Evolutionary conservation across 2,888 invertebrate genomes (phyloP).

Genomic region (Tryphoninae sp.): DNA sequence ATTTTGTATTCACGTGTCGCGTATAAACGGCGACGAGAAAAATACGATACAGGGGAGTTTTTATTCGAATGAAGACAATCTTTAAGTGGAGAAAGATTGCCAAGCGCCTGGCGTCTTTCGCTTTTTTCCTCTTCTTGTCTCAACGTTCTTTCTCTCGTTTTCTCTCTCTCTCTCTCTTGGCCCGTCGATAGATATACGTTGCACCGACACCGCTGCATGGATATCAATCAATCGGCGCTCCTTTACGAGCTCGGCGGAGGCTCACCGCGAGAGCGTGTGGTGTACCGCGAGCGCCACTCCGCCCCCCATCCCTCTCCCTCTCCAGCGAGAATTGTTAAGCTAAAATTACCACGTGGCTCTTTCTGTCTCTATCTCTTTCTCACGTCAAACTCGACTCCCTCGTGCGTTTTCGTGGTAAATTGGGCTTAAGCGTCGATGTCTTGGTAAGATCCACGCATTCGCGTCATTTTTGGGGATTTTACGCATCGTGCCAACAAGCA

Average conservation of each 20-base stretch:
- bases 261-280: conserved; percentile 59
- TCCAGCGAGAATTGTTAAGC: conserved; percentile 76
- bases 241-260: conserved; percentile 69
- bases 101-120: conserved; percentile 40
- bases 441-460: conserved; percentile 10
- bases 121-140: conserved; percentile 3
- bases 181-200: conserved; percentile 21
- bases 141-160: background rate
- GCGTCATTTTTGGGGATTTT: conserved; percentile 3
- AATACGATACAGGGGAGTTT: background rate
- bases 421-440: conserved; percentile 9
- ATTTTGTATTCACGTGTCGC: conserved; percentile 14
- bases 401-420: conserved; percentile 36
- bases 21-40: conserved; percentile 30
- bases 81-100: conserved; percentile 35
- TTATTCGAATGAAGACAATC: conserved; percentile 23
- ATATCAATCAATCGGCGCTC: conserved; percentile 78
- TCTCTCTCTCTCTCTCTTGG: conserved; percentile 14
- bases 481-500: conserved; percentile 10
- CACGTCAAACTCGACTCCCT: conserved; percentile 17
- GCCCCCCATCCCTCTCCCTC: conserved; percentile 40
- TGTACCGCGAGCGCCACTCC: conserved; percentile 42
- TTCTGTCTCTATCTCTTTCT: conserved; percentile 31
- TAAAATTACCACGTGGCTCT: conserved; percentile 76
- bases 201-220: conserved; percentile 64